Base-by-base conservation (phyloP, 1,140 invertebrate species). In the Camponotus vicinus region DNA sequence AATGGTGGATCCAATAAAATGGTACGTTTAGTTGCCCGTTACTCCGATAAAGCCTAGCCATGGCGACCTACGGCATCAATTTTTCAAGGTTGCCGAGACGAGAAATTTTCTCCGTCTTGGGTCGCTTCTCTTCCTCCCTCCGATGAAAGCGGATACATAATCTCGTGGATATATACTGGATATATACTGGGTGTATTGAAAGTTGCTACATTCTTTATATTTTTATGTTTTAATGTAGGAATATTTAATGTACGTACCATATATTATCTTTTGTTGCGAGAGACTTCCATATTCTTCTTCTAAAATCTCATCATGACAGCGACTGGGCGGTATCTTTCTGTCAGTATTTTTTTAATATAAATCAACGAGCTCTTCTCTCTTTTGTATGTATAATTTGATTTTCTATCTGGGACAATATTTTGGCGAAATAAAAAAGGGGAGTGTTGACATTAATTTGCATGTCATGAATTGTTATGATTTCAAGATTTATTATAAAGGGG, bases 1-100 rank as follows among this genome's bases (percentile, higher is more conserved):
- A 49, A 49, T 37, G 63, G 67, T 49, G 80, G 70, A 80, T 88
- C 86, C 76, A 88, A 90, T 90, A 90, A 90, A 90, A 85, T 78
- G 66, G 76, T 77, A 88, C 86, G 82, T 90, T 90, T 88, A 90
- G 86, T 90, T 84, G 88, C 70, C 88, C 86, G 89, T 88, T 85
- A 75, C 76, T 37, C 8, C 88, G 89, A 90, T 90, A 90, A 90
- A 90, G 87, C 76, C 80, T 49, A 71, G 27, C 40, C 27, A 45
- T 63, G 70, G 87, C 80, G 85, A 82, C 69, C 76, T 9, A 52
- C n/a, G 37, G 88, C 61, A 86, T 90, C 89, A 90, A 90, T 90
- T 90, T 90, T 90, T 90, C 87, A 90, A 90, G 76, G 40, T 67
- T 85, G 18, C 66, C 61, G 49, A 73, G 40, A 82, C 55, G 73